These are phyloP conservation scores for Cheilosia grossa DNA, from an alignment of 2,888 invertebrate species.

Conservation along the genomic window DNA sequence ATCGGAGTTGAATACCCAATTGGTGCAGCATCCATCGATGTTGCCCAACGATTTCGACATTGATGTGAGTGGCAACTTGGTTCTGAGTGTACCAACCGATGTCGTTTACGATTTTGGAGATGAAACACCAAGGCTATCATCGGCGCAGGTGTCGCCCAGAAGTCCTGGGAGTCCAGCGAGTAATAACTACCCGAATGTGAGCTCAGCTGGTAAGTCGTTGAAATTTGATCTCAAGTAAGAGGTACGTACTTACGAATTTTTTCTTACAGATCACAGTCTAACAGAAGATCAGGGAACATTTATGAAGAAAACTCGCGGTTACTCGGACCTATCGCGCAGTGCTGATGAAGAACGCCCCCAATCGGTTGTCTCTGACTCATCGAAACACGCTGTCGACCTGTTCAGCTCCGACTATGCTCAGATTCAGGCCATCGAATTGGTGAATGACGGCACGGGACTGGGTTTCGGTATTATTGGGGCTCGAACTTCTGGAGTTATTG, in stretches of 20 bases:
- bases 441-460: slow-evolving; percentile 98
- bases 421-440: slow-evolving; percentile 98
- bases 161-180: slow-evolving; percentile 86
- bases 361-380: slow-evolving; percentile 85
- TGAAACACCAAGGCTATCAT: slow-evolving; percentile 89
- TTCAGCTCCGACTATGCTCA: slow-evolving; percentile 96
- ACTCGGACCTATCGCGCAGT: slow-evolving; percentile 72
- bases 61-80: slow-evolving; percentile 90
- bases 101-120: slow-evolving; percentile 86
- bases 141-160: slow-evolving; percentile 88
- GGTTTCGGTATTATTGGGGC: slow-evolving; percentile 99
- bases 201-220: slow-evolving; percentile 69
- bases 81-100: slow-evolving; percentile 86
- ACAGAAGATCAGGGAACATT: slow-evolving; percentile 76
- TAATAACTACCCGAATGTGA: slow-evolving; percentile 65
- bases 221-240: not conserved
- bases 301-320: slow-evolving; percentile 89
- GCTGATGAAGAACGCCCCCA: slow-evolving; percentile 85
- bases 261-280: slow-evolving; percentile 63
- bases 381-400: slow-evolving; percentile 88
- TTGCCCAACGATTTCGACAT: slow-evolving; percentile 97
- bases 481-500: slow-evolving; percentile 99
- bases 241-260: not conserved
- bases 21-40: slow-evolving; percentile 95
- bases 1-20: slow-evolving; percentile 92